These are phyloP conservation scores for Fringilla coelebs DNA, from an alignment of 2,797 vertebrate genomes.

Conservation along the genomic window DNA sequence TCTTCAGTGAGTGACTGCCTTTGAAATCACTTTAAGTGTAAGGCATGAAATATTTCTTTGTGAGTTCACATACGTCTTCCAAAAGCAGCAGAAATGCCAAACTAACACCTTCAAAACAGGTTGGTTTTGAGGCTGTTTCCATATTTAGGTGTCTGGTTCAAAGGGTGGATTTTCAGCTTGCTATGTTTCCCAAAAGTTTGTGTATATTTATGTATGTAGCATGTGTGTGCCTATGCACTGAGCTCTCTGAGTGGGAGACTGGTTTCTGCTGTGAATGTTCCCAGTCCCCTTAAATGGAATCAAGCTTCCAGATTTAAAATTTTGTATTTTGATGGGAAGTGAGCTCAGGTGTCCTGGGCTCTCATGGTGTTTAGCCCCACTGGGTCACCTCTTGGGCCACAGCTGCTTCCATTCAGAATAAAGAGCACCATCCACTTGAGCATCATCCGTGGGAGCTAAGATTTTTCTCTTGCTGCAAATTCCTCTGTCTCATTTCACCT, in stretches of 20 bases:
- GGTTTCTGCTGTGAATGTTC: background rate
- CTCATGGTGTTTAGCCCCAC: background rate
- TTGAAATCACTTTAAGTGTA: background rate
- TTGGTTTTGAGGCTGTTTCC: background rate
- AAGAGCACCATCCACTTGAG: background rate
- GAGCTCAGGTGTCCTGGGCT: background rate
- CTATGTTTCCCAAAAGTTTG: accelerated
- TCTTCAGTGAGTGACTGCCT: background rate
- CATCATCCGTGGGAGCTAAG: background rate
- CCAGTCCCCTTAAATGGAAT: background rate
- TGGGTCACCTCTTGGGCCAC: background rate
- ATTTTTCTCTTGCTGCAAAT: background rate
- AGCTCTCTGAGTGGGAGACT: background rate
- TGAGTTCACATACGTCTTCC: background rate
- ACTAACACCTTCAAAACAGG: background rate
- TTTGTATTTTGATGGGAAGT: background rate
- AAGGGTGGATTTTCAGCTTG: background rate
- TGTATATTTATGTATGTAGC: background rate
- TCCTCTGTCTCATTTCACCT: background rate
- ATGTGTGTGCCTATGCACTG: background rate
- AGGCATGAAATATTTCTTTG: background rate
- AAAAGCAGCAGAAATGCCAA: background rate
- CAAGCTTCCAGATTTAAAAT: background rate
- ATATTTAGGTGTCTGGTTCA: background rate
- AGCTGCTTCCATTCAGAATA: background rate